These are phyloP conservation scores for Mionectes macconnelli DNA, from an alignment of 2,113 vertebrate species.

Conservation along the genomic window DNA sequence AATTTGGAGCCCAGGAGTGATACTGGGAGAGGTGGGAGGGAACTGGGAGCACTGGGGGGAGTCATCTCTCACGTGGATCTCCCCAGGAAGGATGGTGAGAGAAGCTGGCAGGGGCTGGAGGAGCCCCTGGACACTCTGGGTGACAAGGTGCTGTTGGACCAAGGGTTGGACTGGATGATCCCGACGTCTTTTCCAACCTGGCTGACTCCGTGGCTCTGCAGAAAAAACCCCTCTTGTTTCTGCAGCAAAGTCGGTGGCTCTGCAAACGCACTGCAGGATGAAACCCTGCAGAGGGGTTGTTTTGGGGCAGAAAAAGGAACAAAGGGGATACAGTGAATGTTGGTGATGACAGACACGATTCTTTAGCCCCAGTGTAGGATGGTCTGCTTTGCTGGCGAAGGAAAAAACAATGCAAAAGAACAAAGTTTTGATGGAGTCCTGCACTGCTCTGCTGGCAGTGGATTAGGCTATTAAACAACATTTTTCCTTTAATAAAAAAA, in stretches of 20 bases:
- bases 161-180: too few species aligned
- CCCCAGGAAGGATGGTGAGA: too few species aligned
- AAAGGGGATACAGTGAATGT: neutral
- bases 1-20: too few species aligned
- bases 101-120: too few species aligned
- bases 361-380: neutral
- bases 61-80: too few species aligned
- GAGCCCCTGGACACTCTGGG: too few species aligned
- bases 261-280: constrained; percentile 19
- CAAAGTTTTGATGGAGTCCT: constrained; percentile 5
- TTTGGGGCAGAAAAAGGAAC: neutral
- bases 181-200: too few species aligned
- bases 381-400: neutral
- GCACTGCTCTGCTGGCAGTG: neutral
- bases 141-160: too few species aligned
- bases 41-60: too few species aligned
- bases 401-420: neutral
- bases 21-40: too few species aligned
- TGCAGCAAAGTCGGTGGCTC: neutral
- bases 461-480: neutral
- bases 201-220: neutral
- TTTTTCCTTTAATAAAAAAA: constrained; percentile 51
- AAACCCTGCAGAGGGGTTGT: neutral
- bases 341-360: neutral
- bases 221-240: neutral